Conservation (phyloP, 2,888 invertebrate genomes). For the Phytoseiulus persimilis region DNA sequence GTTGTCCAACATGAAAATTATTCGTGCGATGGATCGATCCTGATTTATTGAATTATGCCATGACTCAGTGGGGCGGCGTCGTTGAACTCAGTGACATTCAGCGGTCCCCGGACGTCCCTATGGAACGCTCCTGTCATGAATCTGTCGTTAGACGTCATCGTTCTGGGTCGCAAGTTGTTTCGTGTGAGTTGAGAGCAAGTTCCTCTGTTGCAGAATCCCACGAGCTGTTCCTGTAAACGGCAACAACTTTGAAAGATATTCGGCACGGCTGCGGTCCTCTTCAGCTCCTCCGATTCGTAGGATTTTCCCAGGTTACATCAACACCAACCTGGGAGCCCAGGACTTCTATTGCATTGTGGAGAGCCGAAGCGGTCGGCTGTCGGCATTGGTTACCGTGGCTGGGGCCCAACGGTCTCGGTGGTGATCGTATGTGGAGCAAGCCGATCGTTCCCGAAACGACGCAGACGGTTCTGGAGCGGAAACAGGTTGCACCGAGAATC, state of each 20-base stretch:
- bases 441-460: constrained; percentile 12
- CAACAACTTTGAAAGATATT: background rate
- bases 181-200: background rate
- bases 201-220: constrained; percentile 14
- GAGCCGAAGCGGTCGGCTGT: background rate
- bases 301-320: no score
- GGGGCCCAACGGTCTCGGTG: background rate
- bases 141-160: background rate
- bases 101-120: background rate
- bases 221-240: background rate
- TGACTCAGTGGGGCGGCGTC: background rate
- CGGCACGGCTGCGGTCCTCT: background rate
- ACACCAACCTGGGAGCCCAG: background rate
- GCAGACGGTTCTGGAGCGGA: constrained; percentile 6
- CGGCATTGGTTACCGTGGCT: background rate
- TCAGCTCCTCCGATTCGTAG: no score
- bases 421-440: background rate
- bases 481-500: background rate
- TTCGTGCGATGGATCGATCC: no score
- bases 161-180: background rate
- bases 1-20: no score
- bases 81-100: background rate
- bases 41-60: background rate
- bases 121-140: no score
- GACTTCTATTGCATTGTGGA: background rate